Evolutionary conservation across 1,140 invertebrate species (phyloP).

Genomic region (Caenorhabditis remanei): DNA sequence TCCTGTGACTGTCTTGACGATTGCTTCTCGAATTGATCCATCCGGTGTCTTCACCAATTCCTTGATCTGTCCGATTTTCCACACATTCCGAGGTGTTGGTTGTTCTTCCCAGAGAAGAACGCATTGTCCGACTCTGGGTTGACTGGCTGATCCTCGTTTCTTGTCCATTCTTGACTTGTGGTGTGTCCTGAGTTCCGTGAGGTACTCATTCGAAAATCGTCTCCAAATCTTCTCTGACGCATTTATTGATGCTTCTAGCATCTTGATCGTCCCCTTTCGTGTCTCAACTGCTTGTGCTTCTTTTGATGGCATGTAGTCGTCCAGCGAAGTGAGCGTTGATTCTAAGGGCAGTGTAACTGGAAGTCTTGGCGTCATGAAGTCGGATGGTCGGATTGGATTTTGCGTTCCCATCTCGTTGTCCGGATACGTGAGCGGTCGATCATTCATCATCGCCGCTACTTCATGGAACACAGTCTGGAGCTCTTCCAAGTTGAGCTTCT

Average conservation of each 20-base stretch:
- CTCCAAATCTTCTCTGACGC: neutral
- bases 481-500: neutral
- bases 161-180: neutral
- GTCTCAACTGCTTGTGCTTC: neutral
- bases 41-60: neutral
- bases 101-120: slow-evolving; percentile 1
- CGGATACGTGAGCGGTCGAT: neutral
- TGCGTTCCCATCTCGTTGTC: neutral
- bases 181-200: neutral
- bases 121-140: neutral
- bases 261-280: neutral
- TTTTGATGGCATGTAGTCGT: neutral
- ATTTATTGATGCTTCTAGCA: neutral
- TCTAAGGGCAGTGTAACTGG: neutral
- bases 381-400: neutral
- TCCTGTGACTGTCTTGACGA: neutral
- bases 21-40: neutral
- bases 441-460: neutral
- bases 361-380: neutral
- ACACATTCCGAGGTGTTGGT: neutral
- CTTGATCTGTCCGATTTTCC: neutral
- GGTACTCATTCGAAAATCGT: neutral
- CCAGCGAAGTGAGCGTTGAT: neutral
- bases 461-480: neutral
- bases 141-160: neutral